A percentile compares a stretch with the other conserved stretches of the same genome.
phyloP scores from a whole-genome alignment of 2,888 invertebrate genomes.

The Drosophila demipolita region DNA sequence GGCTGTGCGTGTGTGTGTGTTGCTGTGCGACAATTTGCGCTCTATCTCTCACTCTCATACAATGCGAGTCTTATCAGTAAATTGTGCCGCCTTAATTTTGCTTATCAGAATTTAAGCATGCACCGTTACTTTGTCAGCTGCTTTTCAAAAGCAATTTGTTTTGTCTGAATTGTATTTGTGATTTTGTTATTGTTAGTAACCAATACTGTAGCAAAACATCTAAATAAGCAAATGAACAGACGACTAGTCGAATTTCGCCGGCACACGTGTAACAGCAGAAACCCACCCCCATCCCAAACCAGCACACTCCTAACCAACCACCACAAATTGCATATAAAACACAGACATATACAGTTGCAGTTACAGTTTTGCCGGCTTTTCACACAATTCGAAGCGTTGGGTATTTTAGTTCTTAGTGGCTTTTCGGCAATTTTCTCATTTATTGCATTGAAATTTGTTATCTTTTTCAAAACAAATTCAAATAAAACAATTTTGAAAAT shows the following conservation, averaged over 20 bases:
- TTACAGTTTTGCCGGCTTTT: conserved; percentile 36
- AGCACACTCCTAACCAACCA: background rate
- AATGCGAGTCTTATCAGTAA: conserved; percentile 26
- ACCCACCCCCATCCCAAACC: background rate
- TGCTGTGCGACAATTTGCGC: background rate
- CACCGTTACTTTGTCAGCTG: conserved; percentile 25
- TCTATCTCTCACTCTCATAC: conserved; percentile 1
- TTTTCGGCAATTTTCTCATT: background rate
- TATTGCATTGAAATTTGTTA: background rate
- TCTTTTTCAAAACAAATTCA: background rate
- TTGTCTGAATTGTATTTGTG: background rate
- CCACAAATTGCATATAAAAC: background rate
- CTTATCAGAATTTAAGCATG: conserved; percentile 29
- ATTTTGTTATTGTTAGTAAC: background rate
- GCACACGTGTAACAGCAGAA: background rate
- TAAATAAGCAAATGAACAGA: conserved; percentile 9
- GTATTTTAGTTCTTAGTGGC: background rate
- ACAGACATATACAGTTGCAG: conserved; percentile 24
- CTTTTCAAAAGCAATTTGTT: conserved; percentile 2
- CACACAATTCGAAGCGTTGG: background rate
- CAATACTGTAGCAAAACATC: conserved; percentile 6
- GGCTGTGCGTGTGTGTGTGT: background rate
- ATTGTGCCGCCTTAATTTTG: background rate
- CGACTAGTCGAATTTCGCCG: conserved; percentile 1
- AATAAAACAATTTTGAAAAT: background rate